Evolutionary conservation across 2,888 invertebrate genomes (phyloP).

Genomic region (Protula sp.): DNA sequence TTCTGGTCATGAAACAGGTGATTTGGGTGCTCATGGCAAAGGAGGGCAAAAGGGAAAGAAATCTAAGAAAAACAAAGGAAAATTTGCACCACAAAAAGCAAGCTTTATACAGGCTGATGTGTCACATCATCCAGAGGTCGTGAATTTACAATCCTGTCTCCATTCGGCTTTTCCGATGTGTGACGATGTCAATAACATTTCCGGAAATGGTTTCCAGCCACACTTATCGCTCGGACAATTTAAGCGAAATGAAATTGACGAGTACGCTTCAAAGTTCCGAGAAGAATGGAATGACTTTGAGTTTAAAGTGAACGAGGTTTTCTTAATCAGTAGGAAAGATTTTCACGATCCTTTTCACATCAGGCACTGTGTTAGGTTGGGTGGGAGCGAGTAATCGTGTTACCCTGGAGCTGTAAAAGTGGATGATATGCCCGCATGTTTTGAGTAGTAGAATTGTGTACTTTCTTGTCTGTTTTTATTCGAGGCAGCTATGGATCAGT

Average conservation of each 20-base stretch:
- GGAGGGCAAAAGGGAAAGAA: neutral
- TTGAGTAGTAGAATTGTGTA: no score
- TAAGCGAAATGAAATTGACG: conserved; percentile 1
- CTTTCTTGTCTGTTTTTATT: no score
- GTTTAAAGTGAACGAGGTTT: conserved; percentile 8
- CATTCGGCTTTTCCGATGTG: conserved; percentile 4
- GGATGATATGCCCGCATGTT: no score
- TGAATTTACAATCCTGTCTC: neutral
- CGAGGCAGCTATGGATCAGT: no score
- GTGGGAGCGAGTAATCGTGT: neutral
- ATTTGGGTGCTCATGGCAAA: neutral
- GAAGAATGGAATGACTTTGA: conserved; percentile 3
- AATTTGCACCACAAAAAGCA: no score
- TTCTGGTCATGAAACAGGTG: no score
- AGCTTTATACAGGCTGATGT: no score
- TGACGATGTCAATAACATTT: conserved; percentile 3
- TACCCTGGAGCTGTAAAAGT: neutral
- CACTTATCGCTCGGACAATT: conserved; percentile 11
- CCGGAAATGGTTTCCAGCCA: conserved; percentile 5
- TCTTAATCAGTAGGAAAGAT: conserved; percentile 8
- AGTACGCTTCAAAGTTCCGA: neutral
- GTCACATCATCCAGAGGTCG: conserved; percentile 1
- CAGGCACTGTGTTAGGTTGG: neutral
- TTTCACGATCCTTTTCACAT: conserved; percentile 9
- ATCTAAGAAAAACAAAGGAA: neutral